Conservation (phyloP, 2,113 vertebrate genomes). For the Asarcornis scutulata region DNA sequence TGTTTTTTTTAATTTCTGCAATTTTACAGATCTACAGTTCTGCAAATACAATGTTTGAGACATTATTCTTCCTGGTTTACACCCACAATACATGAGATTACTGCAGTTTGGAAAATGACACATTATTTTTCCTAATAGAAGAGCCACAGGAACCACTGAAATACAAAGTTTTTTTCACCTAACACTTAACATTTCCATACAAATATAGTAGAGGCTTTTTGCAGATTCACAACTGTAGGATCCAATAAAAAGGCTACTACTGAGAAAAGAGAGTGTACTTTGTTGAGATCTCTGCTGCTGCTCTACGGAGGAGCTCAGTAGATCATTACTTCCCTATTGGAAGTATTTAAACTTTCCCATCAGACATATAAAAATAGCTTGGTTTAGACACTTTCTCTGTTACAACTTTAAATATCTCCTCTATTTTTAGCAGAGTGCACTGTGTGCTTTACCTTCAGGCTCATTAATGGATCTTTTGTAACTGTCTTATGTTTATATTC, state of each 20-base stretch:
- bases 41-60: conserved; percentile 24
- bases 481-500: not conserved
- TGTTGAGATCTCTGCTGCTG: not conserved
- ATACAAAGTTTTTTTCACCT: not conserved
- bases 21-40: conserved; percentile 21
- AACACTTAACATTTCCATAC: not conserved
- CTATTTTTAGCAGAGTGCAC: not conserved
- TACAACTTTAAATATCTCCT: not conserved
- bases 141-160: not conserved
- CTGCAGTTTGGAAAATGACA: conserved; percentile 18
- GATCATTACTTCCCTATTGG: not conserved
- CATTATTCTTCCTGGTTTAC: not conserved
- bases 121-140: not conserved
- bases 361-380: not conserved
- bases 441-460: not conserved
- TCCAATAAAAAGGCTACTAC: not conserved
- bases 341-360: not conserved
- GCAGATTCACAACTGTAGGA: not conserved
- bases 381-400: not conserved
- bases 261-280: not conserved
- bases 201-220: not conserved
- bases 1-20: conserved; percentile 6
- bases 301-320: not conserved
- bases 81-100: not conserved
- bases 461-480: not conserved